Conservation (phyloP, 2,113 vertebrate genomes). For the Clarias macrocephalus region DNA sequence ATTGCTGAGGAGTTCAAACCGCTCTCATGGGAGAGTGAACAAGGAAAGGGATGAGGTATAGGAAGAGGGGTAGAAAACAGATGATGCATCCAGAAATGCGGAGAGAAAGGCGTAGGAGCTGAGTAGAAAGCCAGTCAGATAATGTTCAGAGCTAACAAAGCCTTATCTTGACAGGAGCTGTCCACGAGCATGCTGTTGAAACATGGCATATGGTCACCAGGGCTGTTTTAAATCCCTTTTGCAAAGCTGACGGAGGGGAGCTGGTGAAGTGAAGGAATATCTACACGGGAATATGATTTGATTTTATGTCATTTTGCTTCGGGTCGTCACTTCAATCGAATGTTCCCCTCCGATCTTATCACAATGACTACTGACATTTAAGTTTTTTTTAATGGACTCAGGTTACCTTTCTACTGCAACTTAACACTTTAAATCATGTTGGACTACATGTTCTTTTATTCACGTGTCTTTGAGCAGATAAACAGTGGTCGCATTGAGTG, state of each 20-base stretch:
- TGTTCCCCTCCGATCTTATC: neutral
- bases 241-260: slow-evolving; percentile 23
- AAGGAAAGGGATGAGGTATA: neutral
- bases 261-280: slow-evolving; percentile 23
- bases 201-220: slow-evolving; percentile 42
- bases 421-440: neutral
- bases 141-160: slow-evolving; percentile 38
- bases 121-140: slow-evolving; percentile 34
- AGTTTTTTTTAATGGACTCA: neutral
- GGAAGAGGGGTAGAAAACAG: neutral
- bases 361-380: slow-evolving; percentile 40
- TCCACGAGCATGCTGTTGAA: slow-evolving; percentile 48
- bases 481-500: neutral
- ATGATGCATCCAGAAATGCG: neutral
- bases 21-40: slow-evolving; percentile 27
- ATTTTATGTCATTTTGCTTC: slow-evolving; percentile 33
- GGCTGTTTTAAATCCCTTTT: slow-evolving; percentile 39
- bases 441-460: neutral
- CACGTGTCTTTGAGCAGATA: neutral
- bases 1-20: slow-evolving; percentile 39
- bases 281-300: slow-evolving; percentile 23
- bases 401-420: neutral
- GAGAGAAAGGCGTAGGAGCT: slow-evolving; percentile 19
- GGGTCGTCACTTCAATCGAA: slow-evolving; percentile 1
- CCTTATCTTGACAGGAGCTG: slow-evolving; percentile 58